A percentile compares a stretch with the other conserved stretches of the same genome.
phyloP scores from a whole-genome alignment of 2,113 vertebrate genomes.

The Mustela nigripes region DNA sequence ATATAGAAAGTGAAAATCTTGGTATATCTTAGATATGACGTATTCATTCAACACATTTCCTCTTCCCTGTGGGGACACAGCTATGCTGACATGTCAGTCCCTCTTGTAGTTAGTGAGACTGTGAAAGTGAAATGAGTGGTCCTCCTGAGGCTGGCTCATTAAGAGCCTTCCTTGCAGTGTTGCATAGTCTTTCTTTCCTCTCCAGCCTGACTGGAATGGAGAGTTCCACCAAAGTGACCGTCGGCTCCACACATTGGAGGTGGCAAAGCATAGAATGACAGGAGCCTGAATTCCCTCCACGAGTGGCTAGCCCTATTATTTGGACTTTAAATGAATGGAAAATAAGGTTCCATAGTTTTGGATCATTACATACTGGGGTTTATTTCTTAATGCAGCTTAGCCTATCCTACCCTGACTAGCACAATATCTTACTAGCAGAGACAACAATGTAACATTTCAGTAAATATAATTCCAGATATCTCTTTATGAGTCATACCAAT shows the following conservation, averaged over 20 bases:
- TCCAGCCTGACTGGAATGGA: background rate
- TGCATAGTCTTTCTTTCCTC: background rate
- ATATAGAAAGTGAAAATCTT: background rate
- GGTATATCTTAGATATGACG: background rate
- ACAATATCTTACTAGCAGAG: background rate
- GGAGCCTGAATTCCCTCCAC: background rate
- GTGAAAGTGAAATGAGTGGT: accelerated
- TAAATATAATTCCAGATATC: background rate
- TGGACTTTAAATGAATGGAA: background rate
- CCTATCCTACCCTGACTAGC: background rate
- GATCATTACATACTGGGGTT: background rate
- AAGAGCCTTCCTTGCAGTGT: background rate
- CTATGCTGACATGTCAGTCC: background rate
- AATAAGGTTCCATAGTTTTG: background rate
- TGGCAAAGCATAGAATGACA: background rate
- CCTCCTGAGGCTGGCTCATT: background rate
- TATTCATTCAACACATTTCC: too few species aligned
- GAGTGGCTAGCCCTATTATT: accelerated
- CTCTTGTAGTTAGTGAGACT: too few species aligned
- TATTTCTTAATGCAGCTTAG: background rate
- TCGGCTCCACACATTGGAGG: background rate
- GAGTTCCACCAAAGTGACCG: background rate
- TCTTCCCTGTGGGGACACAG: background rate
- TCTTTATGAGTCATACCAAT: background rate
- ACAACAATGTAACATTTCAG: background rate